Percentiles rank a stretch among this genome's conserved stretches.
These are phyloP conservation scores for Sebastiscus albofasciatus DNA, from an alignment of 2,797 vertebrate genomes.

Conservation along the genomic window DNA sequence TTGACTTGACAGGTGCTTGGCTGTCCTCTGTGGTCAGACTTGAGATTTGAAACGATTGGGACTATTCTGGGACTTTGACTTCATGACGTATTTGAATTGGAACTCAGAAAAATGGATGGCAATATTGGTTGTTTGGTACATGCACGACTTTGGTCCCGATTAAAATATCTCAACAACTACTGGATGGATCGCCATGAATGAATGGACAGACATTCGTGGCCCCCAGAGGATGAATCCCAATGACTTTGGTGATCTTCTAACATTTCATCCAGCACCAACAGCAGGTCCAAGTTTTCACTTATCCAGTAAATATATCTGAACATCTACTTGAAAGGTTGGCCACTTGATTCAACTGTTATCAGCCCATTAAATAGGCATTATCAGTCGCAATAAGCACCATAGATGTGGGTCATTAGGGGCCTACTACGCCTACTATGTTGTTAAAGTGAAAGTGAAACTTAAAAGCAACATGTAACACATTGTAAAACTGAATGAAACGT, in stretches of 20 bases:
- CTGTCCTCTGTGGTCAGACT: not conserved
- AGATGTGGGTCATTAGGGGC: not conserved
- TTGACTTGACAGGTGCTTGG: not conserved
- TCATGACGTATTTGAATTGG: not conserved
- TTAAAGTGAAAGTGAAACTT: not conserved
- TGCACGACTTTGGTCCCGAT: not conserved
- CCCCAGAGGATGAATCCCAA: not conserved
- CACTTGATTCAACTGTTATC: fast-evolving
- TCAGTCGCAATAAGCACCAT: not conserved
- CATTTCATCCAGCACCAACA: not conserved
- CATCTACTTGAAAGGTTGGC: not conserved
- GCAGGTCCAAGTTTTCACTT: not conserved
- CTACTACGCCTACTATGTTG: fast-evolving
- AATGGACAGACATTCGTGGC: not conserved
- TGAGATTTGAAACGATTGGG: not conserved
- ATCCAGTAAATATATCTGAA: not conserved
- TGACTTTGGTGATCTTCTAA: not conserved
- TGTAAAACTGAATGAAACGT: not conserved
- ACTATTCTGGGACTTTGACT: not conserved
- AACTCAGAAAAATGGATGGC: not conserved
- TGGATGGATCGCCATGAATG: not conserved
- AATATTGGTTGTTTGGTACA: not conserved
- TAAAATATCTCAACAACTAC: not conserved
- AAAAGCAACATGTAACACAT: fast-evolving
- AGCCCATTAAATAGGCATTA: not conserved